A percentile compares a stretch with the other conserved stretches of the same genome.
Conservation (phyloP, 1,140 invertebrate genomes). For the Aporrectodea caliginosa region DNA sequence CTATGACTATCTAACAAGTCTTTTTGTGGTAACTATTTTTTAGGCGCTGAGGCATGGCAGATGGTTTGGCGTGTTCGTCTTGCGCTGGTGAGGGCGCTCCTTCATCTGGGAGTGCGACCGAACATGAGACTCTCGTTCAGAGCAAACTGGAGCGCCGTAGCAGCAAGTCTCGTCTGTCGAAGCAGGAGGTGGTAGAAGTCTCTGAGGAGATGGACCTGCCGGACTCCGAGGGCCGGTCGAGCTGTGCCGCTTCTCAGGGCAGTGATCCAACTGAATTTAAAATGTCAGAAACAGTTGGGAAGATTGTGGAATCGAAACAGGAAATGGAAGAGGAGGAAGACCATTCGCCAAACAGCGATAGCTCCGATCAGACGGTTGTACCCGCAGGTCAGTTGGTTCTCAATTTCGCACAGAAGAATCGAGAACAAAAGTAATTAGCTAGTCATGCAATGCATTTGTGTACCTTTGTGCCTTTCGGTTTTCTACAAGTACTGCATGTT, state of each 20-base stretch:
- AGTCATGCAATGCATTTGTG: no score
- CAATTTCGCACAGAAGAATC: neutral
- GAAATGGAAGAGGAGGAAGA: constrained; percentile 34
- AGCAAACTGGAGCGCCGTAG: constrained; percentile 13
- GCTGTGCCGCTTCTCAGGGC: neutral
- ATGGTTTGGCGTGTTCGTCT: neutral
- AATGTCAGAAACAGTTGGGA: neutral
- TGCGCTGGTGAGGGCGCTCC: neutral
- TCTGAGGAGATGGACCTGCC: neutral
- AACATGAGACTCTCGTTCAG: neutral
- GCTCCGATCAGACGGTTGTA: constrained; percentile 27
- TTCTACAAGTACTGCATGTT: no score
- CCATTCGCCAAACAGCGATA: constrained; percentile 20
- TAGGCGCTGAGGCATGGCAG: neutral
- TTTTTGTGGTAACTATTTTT: neutral
- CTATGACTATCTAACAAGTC: no score
- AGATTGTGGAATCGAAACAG: neutral
- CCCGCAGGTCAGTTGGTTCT: constrained; percentile 9
- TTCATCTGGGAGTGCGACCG: neutral
- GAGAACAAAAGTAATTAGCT: no score
- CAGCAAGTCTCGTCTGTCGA: constrained; percentile 35
- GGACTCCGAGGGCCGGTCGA: neutral
- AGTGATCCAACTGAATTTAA: no score
- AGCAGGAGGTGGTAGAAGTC: constrained; percentile 36
- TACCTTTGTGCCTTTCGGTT: no score